These are phyloP conservation scores for Bombus affinis DNA, from an alignment of 1,140 invertebrate genomes.

Conservation along the genomic window DNA sequence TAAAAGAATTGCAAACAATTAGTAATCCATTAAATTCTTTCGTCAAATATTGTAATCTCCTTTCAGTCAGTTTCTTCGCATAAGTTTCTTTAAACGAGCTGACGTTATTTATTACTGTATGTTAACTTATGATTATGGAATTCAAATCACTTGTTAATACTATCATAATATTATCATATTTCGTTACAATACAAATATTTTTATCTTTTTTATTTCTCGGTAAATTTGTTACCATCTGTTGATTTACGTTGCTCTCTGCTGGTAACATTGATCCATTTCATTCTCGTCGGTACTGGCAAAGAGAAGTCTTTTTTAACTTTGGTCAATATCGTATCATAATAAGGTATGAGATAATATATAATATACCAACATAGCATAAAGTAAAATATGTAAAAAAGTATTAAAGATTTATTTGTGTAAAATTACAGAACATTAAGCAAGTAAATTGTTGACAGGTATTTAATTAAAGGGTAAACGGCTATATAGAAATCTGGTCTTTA, in stretches of 20 bases:
- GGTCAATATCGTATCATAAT: background rate
- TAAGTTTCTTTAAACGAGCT: background rate
- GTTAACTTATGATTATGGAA: background rate
- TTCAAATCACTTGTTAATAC: background rate
- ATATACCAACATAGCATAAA: background rate
- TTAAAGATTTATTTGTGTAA: background rate
- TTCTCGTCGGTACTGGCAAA: background rate
- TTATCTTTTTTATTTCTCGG: too few species aligned
- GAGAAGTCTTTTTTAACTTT: background rate
- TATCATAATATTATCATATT: background rate
- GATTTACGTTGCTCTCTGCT: background rate
- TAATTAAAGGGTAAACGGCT: too few species aligned
- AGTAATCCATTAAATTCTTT: background rate
- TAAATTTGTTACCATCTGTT: background rate
- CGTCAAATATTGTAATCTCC: background rate
- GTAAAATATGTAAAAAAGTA: background rate
- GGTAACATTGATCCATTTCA: background rate
- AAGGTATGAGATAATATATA: background rate
- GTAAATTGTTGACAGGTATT: background rate
- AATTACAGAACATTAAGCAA: background rate
- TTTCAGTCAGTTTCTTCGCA: background rate
- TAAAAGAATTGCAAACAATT: constrained; percentile 58
- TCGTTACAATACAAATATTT: background rate
- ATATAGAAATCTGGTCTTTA: background rate
- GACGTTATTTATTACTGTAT: background rate